Evolutionary conservation across 2,113 vertebrate genomes (phyloP), one percentile per base, ranked within the genome.

Genomic region (Peucedramus taeniatus): DNA sequence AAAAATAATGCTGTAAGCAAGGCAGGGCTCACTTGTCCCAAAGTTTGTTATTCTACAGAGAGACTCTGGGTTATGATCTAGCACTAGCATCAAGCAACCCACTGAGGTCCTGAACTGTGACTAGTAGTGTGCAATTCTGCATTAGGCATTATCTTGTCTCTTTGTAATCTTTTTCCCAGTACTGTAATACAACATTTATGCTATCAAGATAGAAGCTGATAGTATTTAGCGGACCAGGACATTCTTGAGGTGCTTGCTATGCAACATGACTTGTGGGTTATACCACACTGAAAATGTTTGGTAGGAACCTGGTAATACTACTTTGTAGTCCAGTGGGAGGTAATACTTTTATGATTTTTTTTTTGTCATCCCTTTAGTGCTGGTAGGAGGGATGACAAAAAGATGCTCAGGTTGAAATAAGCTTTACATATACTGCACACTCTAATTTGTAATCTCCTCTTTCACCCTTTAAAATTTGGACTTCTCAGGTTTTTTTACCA

Each of bases 361-460:
- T 66, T 54, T 72, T 35, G 20, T 75, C 22, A n/a, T 70, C 22
- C 28, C 10, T 74, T 71, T 39, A 16, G 21, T 74, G 50, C 30
- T 45, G 30, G 30, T 63, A n/a, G 74, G 49, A 85, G 23, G 37
- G 45, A 22, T 64, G 53, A 79, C 4, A 6, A 63, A 42, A 60
- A 1, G 0, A 31, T 3, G 4, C 17, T 9, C 9, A 18, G 22
- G 15, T 69, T 89, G 22, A 83, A 70, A 53, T 45, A 47, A 10
- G 13, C 7, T 22, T 56, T 50, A 7, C 11, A 8, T 74, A 6
- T 45, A 15, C 37, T 68, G 37, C 37, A 37, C 0, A 0, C 5
- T 63, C 9, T 27, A 40, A 72, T 74, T 71, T 57, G 10, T 83
- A 37, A 28, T 72, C 53, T 79, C 19, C 3, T 77, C 65, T 90